Conservation (phyloP, 1,140 invertebrate genomes). For the Cyphomyrmex costatus region DNA sequence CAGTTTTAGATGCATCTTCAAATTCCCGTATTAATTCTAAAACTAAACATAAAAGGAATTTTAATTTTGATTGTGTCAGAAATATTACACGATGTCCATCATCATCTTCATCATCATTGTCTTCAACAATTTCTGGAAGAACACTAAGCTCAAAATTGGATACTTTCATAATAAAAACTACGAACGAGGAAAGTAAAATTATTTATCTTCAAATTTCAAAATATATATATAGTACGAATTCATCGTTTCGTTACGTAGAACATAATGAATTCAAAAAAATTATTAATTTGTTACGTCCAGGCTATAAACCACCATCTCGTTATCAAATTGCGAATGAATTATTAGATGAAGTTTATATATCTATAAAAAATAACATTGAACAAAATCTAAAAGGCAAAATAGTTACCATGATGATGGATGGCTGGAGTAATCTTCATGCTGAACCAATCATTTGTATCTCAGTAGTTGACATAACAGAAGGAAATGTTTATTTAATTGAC, state of each 20-base stretch:
- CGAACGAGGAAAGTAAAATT: background rate
- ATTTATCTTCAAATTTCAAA: slow-evolving; percentile 23
- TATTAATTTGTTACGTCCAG: background rate
- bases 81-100: no score
- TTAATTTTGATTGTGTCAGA: no score
- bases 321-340: slow-evolving; percentile 19
- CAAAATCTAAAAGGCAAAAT: background rate
- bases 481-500: slow-evolving; percentile 11
- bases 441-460: background rate
- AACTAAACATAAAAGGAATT: no score
- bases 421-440: background rate
- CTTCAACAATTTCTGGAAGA: background rate
- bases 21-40: no score
- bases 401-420: background rate
- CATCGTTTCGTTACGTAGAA: background rate
- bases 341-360: background rate
- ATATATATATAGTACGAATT: slow-evolving; percentile 22
- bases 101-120: no score
- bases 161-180: background rate
- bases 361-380: background rate
- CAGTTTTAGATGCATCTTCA: no score
- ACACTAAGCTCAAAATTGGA: background rate
- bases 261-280: background rate
- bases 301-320: background rate
- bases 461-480: background rate